These are phyloP conservation scores for Horisme vitalbata DNA, from an alignment of 2,888 invertebrate species.

Conservation along the genomic window DNA sequence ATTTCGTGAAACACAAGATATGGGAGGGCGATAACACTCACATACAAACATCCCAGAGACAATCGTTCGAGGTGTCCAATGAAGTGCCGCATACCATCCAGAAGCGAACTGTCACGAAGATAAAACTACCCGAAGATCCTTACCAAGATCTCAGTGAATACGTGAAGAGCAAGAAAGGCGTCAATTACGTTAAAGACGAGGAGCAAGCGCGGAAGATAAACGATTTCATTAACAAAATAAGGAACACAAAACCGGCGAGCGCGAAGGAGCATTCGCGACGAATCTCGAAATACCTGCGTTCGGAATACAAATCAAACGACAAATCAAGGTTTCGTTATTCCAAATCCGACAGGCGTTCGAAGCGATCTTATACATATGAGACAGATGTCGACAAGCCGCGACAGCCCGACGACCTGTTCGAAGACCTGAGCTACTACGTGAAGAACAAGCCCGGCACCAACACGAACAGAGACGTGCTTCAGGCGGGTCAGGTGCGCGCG, in stretches of 20 bases:
- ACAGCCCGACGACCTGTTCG: conserved; percentile 44
- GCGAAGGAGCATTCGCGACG: conserved; percentile 7
- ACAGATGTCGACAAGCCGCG: conserved; percentile 41
- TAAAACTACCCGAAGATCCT: conserved; percentile 39
- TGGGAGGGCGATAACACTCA: conserved; percentile 54
- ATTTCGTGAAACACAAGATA: conserved; percentile 62
- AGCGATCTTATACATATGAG: conserved; percentile 41
- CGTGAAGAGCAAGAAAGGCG: conserved; percentile 36
- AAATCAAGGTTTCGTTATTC: conserved; percentile 1
- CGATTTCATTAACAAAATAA: conserved; percentile 35
- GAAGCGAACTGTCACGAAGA: conserved; percentile 42
- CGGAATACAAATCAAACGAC: neutral
- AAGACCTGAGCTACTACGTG: conserved; percentile 59
- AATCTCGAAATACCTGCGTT: conserved; percentile 7
- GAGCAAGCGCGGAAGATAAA: conserved; percentile 36
- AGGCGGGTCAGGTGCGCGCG: conserved; percentile 46
- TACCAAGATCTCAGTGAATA: conserved; percentile 39
- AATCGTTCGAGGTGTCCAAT: conserved; percentile 43
- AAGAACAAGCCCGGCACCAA: conserved; percentile 54
- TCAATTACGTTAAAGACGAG: conserved; percentile 37
- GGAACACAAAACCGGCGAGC: conserved; percentile 2
- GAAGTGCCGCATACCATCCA: conserved; percentile 33
- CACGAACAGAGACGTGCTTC: conserved; percentile 37
- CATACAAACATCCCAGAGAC: too few species aligned
- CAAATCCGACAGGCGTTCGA: too few species aligned